A percentile compares a stretch with the other conserved stretches of the same genome.
These are phyloP conservation scores for Nematostella vectensis DNA, from an alignment of 92 coral and sea anemone genomes.

Conservation along the genomic window DNA sequence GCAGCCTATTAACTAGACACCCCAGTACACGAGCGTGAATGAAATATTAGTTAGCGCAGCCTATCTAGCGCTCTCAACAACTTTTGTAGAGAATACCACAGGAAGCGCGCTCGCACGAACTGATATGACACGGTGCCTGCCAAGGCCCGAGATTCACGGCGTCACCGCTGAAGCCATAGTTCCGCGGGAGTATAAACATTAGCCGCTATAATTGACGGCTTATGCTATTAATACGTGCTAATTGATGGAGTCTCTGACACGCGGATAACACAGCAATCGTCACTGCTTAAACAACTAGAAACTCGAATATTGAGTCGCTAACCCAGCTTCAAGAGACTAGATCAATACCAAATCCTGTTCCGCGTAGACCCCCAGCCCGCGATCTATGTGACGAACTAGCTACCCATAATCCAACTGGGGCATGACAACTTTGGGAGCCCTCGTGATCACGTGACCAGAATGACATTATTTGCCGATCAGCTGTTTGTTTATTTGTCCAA, in stretches of 20 bases:
- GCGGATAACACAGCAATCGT: too few species aligned
- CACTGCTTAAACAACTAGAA: too few species aligned
- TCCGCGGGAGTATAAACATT: slow-evolving; percentile 31
- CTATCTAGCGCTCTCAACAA: too few species aligned
- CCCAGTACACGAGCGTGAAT: too few species aligned
- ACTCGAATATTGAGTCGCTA: too few species aligned
- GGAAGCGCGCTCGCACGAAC: slow-evolving; percentile 16
- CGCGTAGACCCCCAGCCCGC: too few species aligned
- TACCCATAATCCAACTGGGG: not conserved
- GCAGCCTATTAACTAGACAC: slow-evolving; percentile 17
- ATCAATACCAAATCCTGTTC: too few species aligned
- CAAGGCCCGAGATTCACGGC: slow-evolving; percentile 45
- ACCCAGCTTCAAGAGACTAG: too few species aligned
- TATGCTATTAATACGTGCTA: slow-evolving; percentile 52
- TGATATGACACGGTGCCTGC: slow-evolving; percentile 28
- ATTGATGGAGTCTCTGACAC: slow-evolving; percentile 61
- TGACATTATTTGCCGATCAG: slow-evolving; percentile 48
- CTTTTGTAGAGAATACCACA: too few species aligned
- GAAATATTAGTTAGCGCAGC: too few species aligned
- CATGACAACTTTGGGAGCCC: not conserved
- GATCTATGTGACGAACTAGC: too few species aligned
- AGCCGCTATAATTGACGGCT: slow-evolving; percentile 59
- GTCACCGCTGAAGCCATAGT: slow-evolving; percentile 39
- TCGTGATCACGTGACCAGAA: slow-evolving; percentile 38
- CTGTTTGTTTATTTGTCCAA: slow-evolving; percentile 51